These are phyloP conservation scores for Crocodylus rhombifer DNA, from an alignment of 2,797 vertebrate genomes.

Conservation along the genomic window DNA sequence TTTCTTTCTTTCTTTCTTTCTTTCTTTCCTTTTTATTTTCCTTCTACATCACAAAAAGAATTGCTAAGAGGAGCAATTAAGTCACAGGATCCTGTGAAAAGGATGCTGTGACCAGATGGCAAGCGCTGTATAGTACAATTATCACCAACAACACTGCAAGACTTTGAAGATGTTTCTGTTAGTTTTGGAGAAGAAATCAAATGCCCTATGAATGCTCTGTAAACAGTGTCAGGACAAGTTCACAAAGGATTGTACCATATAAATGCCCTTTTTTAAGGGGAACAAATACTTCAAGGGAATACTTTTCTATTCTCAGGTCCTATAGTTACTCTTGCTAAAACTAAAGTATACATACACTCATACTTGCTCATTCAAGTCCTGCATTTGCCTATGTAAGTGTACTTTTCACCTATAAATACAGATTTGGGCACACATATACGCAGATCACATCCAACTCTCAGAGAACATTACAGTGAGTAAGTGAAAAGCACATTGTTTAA, in stretches of 20 bases:
- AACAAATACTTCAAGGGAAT: neutral
- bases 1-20: too few relatives aligned
- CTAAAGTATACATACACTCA: neutral
- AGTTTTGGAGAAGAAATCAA: neutral
- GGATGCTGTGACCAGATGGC: neutral
- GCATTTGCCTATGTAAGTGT: neutral
- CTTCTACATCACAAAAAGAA: neutral
- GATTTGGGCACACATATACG: neutral
- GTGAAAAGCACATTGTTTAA: rapidly evolving
- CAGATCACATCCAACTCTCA: neutral
- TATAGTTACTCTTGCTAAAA: neutral
- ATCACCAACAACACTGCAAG: neutral
- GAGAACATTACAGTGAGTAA: neutral
- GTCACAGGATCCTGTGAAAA: neutral
- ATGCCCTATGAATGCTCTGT: rapidly evolving
- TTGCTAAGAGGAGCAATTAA: neutral
- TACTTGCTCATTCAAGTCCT: rapidly evolving
- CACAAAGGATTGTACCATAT: neutral
- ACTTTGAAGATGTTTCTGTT: neutral
- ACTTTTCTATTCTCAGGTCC: neutral
- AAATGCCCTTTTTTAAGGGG: neutral
- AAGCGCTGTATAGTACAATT: neutral
- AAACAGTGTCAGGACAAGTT: rapidly evolving
- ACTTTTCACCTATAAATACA: neutral
- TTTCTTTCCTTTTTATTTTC: neutral